Base-by-base conservation (phyloP, 2,888 invertebrate genomes). In the Nysson spinosus region DNA sequence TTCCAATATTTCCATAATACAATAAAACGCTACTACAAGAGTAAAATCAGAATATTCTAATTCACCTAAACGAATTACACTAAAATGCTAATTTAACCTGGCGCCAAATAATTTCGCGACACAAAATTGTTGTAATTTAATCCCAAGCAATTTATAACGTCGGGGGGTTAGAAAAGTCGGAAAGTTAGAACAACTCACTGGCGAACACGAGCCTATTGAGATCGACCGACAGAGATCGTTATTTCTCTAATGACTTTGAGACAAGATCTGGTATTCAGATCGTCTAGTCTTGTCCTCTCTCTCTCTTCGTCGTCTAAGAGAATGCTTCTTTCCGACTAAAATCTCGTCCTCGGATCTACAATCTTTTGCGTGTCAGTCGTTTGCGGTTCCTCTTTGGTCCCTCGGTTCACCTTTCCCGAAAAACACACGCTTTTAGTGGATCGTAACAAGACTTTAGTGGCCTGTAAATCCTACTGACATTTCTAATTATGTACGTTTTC, bases 221-320 rank as follows among this genome's bases (percentile, higher is more conserved):
- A 26, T 39, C 12, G 44, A 7, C 66, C 60, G 55, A 54, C 77
- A 78, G 64, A 71, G 78, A 82, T 82, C 80, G 80, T 83, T 83
- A 68, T 83, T 80, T 72, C 72, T 73, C 82, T 84, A 85, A 85
- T 84, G 84, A 85, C 79, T 77, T 51, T 12, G 66, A 77, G 83
- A 83, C 81, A 83, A 84, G 80, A 83, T 83, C 83, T 78, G 60
- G 47, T 54, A 69, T 64, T 30, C 62, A 50, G 58, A 69, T 72
- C 67, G 50, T 50, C 58, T 62, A 40, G 40, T 44, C 35, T 49
- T 26, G 32, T 20, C 46, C 22, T 32, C 46, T 46, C 60, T 44
- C 12, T 60, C 56, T 67, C 39, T 37, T 44, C 32, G 22, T 30
- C 14, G 22, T 26, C 60, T 30, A 30, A 34, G 17, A 49, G 39